These are phyloP conservation scores for Leptopilina myrica DNA, from an alignment of 2,888 invertebrate species.

Conservation along the genomic window DNA sequence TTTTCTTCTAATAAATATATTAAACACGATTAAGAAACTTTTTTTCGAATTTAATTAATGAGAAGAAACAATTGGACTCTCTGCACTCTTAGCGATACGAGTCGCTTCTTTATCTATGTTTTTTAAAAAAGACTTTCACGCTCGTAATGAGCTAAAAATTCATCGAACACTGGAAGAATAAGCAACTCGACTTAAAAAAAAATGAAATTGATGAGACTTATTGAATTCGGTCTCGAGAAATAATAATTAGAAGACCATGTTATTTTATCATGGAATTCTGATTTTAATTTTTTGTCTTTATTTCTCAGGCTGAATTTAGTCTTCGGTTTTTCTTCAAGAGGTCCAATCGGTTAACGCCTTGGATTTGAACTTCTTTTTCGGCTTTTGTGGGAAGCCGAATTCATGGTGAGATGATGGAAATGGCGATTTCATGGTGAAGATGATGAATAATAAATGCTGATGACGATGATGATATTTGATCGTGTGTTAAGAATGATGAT, in stretches of 20 bases:
- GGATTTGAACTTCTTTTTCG: constrained; percentile 25
- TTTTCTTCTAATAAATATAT: neutral
- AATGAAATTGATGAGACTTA: neutral
- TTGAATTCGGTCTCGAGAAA: constrained; percentile 1
- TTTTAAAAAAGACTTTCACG: constrained; percentile 18
- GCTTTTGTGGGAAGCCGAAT: constrained; percentile 41
- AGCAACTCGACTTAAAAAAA: neutral
- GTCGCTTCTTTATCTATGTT: neutral
- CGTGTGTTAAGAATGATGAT: constrained; percentile 42
- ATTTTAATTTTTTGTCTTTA: neutral
- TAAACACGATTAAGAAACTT: neutral
- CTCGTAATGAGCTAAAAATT: constrained; percentile 22
- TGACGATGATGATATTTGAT: constrained; percentile 46
- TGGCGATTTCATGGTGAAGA: too few relatives aligned
- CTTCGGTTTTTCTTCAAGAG: constrained; percentile 36
- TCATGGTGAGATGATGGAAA: constrained; percentile 42
- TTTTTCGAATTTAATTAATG: neutral
- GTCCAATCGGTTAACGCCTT: constrained; percentile 27
- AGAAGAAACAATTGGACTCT: neutral
- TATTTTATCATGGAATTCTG: neutral
- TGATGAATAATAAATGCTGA: constrained; percentile 30
- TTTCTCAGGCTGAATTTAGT: constrained; percentile 26
- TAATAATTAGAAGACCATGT: neutral
- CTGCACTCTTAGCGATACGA: neutral
- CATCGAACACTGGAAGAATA: constrained; percentile 20